Base-by-base conservation (phyloP, 2,888 invertebrate genomes). In the Metacarcinus magister region DNA sequence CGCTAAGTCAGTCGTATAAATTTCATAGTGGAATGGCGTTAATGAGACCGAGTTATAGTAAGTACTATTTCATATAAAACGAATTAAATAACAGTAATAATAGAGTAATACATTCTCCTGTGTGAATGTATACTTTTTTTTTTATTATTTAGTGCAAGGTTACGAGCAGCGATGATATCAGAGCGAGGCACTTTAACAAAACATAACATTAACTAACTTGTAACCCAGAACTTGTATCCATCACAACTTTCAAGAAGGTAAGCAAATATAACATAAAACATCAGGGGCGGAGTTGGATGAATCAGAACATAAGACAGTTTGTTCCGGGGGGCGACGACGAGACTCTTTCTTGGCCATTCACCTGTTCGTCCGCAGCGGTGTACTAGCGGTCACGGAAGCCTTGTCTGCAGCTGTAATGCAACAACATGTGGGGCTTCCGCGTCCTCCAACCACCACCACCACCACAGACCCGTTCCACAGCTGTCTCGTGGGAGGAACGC, bases 391-490 rank as follows among this genome's bases (percentile, higher is more conserved):
- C 39, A 32, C 28, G 39, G 60, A 92, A 92, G 60, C 92, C 92
- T 60, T 60, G 48, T 60, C 0, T 54, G 60, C 32, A 32, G 32
- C 23, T 48, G 60, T 60, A 39, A 60, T 54, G 92, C 28, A 39
- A 60, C 92, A 54, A 32, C 60, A 54, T 60, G 92, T 32, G 32
- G 60, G 92, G 92, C 54, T 92, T 92, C 92, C 19, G 54, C 60
- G 13, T 75, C 28, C 28, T 75, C 28, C 54, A 5, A 75, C 75
- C 75, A 28, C n/a, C 92, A 92, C 54, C 48, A n/a, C 23, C 44
- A 60, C 39, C 60, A 92, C 92, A 92, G 32, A 32, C 32, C 92
- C 28, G 92, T 32, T 92, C 60, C 87, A 39, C 13, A 87, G 39
- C 87, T 87, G 87, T 87, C 87, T 39, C 39, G 87, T 32, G 39